Evolutionary conservation across 1,140 invertebrate genomes (phyloP).

Genomic region (Hestina assimilis): DNA sequence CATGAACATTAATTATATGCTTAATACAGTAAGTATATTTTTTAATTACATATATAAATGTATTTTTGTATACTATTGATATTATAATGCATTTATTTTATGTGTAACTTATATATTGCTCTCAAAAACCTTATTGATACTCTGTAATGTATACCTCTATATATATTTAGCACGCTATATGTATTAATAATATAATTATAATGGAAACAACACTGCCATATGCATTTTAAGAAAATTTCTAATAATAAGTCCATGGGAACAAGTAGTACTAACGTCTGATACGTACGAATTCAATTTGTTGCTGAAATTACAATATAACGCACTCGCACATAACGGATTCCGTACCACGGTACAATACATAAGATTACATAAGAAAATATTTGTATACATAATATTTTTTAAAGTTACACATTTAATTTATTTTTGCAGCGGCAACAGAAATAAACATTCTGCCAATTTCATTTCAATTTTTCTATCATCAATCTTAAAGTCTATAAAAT

Average conservation of each 20-base stretch:
- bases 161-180: not conserved
- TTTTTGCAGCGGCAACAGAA: too few relatives aligned
- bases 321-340: too few relatives aligned
- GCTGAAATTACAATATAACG: not conserved
- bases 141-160: slow-evolving; percentile 4
- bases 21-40: not conserved
- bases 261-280: slow-evolving; percentile 29
- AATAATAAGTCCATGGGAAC: slow-evolving; percentile 48
- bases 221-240: slow-evolving; percentile 44
- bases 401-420: too few relatives aligned
- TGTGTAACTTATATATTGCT: slow-evolving; percentile 20
- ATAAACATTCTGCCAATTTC: too few relatives aligned
- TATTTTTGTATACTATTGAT: slow-evolving; percentile 22
- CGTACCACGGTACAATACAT: too few relatives aligned
- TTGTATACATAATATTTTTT: too few relatives aligned
- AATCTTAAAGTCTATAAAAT: too few relatives aligned
- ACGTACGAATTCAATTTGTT: not conserved
- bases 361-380: too few relatives aligned
- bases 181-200: not conserved
- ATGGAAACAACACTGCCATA: slow-evolving; percentile 36
- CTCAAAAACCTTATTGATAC: slow-evolving; percentile 18
- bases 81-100: slow-evolving; percentile 34
- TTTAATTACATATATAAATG: not conserved
- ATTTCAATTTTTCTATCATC: too few relatives aligned
- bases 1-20: slow-evolving; percentile 21